phyloP scores from a whole-genome alignment of 2,113 vertebrate genomes.

The Bujurquina vittata region DNA sequence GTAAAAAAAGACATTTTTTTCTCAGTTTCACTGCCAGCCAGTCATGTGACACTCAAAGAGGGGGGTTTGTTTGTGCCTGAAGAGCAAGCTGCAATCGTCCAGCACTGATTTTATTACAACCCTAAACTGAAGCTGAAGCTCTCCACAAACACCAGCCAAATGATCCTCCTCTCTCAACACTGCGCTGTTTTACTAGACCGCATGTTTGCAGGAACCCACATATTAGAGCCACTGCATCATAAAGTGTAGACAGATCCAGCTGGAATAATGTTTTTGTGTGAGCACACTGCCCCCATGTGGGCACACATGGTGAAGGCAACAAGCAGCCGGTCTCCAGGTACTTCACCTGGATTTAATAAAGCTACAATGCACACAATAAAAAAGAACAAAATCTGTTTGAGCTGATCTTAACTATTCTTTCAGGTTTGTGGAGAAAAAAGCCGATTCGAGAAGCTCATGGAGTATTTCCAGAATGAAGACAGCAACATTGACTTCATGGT shows the following conservation, averaged over 20 bases:
- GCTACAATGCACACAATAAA: neutral
- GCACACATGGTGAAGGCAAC: neutral
- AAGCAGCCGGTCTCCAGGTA: neutral
- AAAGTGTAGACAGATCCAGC: neutral
- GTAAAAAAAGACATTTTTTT: neutral
- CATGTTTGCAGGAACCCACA: neutral
- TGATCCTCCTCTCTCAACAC: neutral
- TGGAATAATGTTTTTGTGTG: neutral
- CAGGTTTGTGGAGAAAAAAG: slow-evolving; percentile 86
- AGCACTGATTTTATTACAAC: neutral
- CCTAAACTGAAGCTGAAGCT: neutral
- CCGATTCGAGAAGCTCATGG: slow-evolving; percentile 90
- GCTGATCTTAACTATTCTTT: neutral
- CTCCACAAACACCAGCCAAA: neutral
- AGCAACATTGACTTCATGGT: slow-evolving; percentile 97
- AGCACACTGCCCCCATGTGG: slow-evolving; percentile 62
- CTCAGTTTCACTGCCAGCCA: neutral
- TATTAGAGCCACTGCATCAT: neutral
- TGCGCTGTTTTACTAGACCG: neutral
- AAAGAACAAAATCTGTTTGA: neutral
- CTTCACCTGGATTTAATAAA: neutral
- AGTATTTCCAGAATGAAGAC: slow-evolving; percentile 91
- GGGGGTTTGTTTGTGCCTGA: neutral
- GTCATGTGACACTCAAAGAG: rapidly evolving
- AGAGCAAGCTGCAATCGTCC: neutral